A percentile compares a stretch with the other conserved stretches of the same genome.
These are phyloP conservation scores for Agrochola lychnidis DNA, from an alignment of 2,888 invertebrate genomes.

Conservation along the genomic window DNA sequence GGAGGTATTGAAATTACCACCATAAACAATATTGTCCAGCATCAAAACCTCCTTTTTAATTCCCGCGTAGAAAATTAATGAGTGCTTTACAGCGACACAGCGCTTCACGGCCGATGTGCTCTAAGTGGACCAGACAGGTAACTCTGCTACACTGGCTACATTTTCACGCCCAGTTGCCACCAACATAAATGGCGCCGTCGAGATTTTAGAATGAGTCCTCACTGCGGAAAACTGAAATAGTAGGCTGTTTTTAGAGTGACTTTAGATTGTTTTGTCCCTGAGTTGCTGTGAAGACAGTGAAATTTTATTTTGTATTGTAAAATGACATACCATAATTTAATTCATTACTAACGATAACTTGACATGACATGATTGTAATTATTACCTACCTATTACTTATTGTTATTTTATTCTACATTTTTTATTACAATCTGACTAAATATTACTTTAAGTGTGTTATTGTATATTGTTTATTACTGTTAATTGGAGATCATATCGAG, in stretches of 20 bases:
- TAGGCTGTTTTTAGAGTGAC: constrained; percentile 3
- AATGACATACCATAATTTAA: too few relatives aligned
- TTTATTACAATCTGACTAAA: too few relatives aligned
- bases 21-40: not conserved
- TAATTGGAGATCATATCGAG: too few relatives aligned
- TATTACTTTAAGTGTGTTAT: too few relatives aligned
- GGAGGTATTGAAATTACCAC: not conserved
- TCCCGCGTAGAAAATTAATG: constrained; percentile 35
- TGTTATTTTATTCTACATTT: too few relatives aligned
- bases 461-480: too few relatives aligned
- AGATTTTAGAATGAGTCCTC: constrained; percentile 44
- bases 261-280: not conserved
- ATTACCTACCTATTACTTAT: too few relatives aligned
- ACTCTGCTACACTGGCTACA: constrained; percentile 56
- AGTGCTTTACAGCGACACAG: constrained; percentile 44
- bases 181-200: constrained; percentile 37
- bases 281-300: not conserved
- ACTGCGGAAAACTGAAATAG: constrained; percentile 28
- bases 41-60: constrained; percentile 24
- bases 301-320: too few relatives aligned
- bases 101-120: constrained; percentile 48
- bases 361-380: too few relatives aligned
- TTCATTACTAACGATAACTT: too few relatives aligned
- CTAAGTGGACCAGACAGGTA: constrained; percentile 61
- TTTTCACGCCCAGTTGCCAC: constrained; percentile 58